Percentiles rank a stretch among this genome's conserved stretches.
These are phyloP conservation scores for Volucella inflata DNA, from an alignment of 2,888 invertebrate genomes.

Conservation along the genomic window DNA sequence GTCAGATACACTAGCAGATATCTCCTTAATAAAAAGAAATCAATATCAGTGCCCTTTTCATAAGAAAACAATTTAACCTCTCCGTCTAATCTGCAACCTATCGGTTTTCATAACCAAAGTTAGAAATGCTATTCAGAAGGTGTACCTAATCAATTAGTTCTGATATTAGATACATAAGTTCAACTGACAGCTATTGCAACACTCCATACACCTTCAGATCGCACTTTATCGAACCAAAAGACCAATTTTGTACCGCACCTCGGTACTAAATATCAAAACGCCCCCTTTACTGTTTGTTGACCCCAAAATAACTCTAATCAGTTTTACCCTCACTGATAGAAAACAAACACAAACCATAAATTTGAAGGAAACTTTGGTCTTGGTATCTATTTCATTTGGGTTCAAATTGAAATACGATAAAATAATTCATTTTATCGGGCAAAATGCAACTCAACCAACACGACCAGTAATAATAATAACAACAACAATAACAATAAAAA, in stretches of 20 bases:
- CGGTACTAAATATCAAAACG: neutral
- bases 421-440: conserved; percentile 46
- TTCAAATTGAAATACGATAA: conserved; percentile 42
- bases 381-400: conserved; percentile 11
- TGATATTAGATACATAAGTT: neutral
- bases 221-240: conserved; percentile 11
- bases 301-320: conserved; percentile 23
- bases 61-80: too few species aligned
- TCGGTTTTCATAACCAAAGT: too few species aligned
- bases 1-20: too few species aligned
- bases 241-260: neutral
- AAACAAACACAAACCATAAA: conserved; percentile 16
- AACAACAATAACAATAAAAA: too few species aligned
- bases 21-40: too few species aligned
- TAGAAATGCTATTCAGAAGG: too few species aligned
- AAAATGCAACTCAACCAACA: conserved; percentile 24
- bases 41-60: too few species aligned
- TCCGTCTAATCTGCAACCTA: too few species aligned
- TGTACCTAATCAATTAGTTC: neutral
- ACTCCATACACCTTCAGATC: neutral
- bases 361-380: neutral
- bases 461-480: too few species aligned
- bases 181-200: conserved; percentile 16
- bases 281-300: conserved; percentile 31
- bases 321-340: neutral